Evolutionary conservation across 2,888 invertebrate species (phyloP).

Genomic region (Synanthedon formicaeformis): DNA sequence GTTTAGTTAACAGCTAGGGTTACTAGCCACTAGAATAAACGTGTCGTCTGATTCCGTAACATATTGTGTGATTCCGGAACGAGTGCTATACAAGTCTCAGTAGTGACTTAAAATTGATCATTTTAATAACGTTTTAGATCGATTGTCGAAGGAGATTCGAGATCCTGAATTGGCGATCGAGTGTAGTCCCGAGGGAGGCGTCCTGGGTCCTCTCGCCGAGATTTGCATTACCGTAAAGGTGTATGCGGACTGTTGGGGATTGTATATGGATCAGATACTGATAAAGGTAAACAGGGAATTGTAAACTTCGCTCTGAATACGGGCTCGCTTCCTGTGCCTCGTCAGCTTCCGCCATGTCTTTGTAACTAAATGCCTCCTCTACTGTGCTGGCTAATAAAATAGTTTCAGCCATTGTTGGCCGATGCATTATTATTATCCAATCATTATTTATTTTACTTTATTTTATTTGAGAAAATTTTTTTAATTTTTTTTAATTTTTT

Average conservation of each 20-base stretch:
- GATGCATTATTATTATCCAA: too few relatives aligned
- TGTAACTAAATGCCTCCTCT: background rate
- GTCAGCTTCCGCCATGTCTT: background rate
- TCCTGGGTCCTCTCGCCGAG: conserved; percentile 6
- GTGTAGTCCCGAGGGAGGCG: conserved; percentile 19
- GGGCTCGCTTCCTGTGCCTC: background rate
- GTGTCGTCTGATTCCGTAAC: too few relatives aligned
- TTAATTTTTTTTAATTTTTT: too few relatives aligned
- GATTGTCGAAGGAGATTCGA: conserved; percentile 21
- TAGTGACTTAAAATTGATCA: too few relatives aligned
- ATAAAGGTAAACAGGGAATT: conserved; percentile 8
- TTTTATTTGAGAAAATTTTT: too few relatives aligned
- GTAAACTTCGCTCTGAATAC: background rate
- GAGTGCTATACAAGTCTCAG: too few relatives aligned
- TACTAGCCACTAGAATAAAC: too few relatives aligned
- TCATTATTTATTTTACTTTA: too few relatives aligned
- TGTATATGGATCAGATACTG: conserved; percentile 43
- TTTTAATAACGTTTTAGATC: background rate
- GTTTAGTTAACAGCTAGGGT: too few relatives aligned
- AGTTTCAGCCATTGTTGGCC: too few relatives aligned
- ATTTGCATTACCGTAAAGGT: conserved; percentile 24
- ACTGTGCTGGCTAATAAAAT: background rate
- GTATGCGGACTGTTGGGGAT: conserved; percentile 45
- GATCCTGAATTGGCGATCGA: conserved; percentile 24
- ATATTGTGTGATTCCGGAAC: too few relatives aligned